These are phyloP conservation scores for Acleris cristana DNA, from an alignment of 2,888 invertebrate species.

Conservation along the genomic window DNA sequence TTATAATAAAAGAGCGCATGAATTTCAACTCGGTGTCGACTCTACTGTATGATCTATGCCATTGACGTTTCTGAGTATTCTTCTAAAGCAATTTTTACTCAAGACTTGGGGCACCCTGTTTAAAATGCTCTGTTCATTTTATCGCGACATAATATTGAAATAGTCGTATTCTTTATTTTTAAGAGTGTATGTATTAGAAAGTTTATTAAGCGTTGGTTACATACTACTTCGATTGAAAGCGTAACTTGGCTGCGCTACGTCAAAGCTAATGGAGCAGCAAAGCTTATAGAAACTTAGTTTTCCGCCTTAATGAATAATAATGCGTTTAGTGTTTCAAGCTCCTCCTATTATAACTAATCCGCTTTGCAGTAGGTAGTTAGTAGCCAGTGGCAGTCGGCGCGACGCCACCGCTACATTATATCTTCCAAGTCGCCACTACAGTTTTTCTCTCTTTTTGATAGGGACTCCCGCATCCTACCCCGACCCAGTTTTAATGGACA, in stretches of 20 bases:
- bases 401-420: constrained; percentile 54
- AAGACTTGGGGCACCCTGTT: neutral
- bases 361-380: constrained; percentile 8
- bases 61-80: constrained; percentile 48
- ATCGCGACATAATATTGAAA: no score
- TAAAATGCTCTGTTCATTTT: neutral
- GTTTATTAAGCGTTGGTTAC: constrained; percentile 19
- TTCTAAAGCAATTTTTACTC: constrained; percentile 4
- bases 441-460: constrained; percentile 61
- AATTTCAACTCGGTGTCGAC: constrained; percentile 54
- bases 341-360: constrained; percentile 11
- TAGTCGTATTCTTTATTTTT: no score
- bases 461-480: constrained; percentile 57
- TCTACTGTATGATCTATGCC: constrained; percentile 51
- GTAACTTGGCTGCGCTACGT: constrained; percentile 12
- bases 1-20: constrained; percentile 62
- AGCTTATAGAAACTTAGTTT: constrained; percentile 17
- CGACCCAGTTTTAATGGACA: constrained; percentile 65
- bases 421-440: constrained; percentile 54
- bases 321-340: constrained; percentile 5
- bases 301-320: constrained; percentile 15
- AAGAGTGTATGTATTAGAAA: neutral
- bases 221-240: constrained; percentile 22
- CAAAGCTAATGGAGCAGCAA: constrained; percentile 13
- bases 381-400: constrained; percentile 48